phyloP scores from a whole-genome alignment of 2,113 vertebrate genomes.

The Etheostoma cragini region DNA sequence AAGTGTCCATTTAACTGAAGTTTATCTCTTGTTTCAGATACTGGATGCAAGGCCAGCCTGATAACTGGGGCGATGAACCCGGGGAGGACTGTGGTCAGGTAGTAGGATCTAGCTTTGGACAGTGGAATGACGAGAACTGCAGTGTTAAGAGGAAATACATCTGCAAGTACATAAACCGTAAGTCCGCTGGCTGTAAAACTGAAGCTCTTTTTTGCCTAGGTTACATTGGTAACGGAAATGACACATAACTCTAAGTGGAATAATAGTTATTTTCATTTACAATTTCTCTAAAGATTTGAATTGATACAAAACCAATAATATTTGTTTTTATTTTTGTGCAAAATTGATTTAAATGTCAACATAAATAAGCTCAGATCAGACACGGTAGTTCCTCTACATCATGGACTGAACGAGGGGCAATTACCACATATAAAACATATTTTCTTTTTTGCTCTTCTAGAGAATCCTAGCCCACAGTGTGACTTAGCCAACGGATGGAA shows the following conservation, averaged over 20 bases:
- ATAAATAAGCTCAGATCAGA: neutral
- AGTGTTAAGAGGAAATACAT: conserved; percentile 68
- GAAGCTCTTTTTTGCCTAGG: neutral
- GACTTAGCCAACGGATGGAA: conserved; percentile 78
- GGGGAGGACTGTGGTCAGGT: conserved; percentile 73
- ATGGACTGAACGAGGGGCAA: neutral
- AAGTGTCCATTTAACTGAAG: neutral
- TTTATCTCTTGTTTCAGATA: conserved; percentile 53
- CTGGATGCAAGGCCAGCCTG: conserved; percentile 81
- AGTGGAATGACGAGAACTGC: conserved; percentile 84
- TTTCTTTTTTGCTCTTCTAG: conserved; percentile 44
- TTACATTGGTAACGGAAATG: neutral
- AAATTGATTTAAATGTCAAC: neutral
- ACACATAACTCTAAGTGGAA: neutral
- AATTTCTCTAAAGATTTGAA: neutral
- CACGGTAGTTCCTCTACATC: neutral
- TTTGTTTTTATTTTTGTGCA: neutral
- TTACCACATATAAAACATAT: neutral
- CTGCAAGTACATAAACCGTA: conserved; percentile 82
- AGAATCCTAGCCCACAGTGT: conserved; percentile 76
- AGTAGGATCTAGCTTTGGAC: conserved; percentile 54
- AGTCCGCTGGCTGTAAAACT: conserved; percentile 12
- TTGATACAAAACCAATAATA: neutral
- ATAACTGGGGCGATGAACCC: conserved; percentile 70
- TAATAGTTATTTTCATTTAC: neutral